These are phyloP conservation scores for Nematopogon swammerdamellus DNA, from an alignment of 2,888 invertebrate genomes.

Conservation along the genomic window DNA sequence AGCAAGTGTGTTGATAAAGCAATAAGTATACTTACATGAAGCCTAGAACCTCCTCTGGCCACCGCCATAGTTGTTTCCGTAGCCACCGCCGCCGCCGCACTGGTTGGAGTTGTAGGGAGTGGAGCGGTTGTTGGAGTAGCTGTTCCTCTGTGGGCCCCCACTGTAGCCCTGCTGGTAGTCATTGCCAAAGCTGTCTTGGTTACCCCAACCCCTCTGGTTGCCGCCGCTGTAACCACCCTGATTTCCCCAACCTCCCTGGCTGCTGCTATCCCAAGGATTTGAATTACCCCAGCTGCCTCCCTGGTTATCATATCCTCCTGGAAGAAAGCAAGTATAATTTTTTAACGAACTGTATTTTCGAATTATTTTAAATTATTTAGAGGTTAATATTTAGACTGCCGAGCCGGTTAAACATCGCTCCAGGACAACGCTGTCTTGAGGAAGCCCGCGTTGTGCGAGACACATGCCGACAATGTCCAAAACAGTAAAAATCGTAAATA, in stretches of 20 bases:
- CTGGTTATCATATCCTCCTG: conserved; percentile 52
- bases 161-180: conserved; percentile 82
- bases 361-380: conserved; percentile 5
- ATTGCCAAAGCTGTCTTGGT: conserved; percentile 67
- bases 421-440: no score
- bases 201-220: conserved; percentile 43
- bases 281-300: conserved; percentile 52
- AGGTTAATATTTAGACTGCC: no score
- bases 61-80: conserved; percentile 38
- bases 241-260: conserved; percentile 17
- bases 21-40: conserved; percentile 10
- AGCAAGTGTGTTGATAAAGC: no score
- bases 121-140: conserved; percentile 65
- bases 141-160: conserved; percentile 81
- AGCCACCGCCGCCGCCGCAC: conserved; percentile 55
- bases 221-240: conserved; percentile 37
- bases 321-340: no score
- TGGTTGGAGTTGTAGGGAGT: conserved; percentile 69
- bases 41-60: conserved; percentile 38
- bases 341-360: no score
- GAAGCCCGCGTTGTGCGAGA: no score
- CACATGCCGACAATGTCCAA: no score
- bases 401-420: no score
- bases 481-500: no score
- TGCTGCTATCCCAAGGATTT: conserved; percentile 40